phyloP scores from a whole-genome alignment of 2,888 invertebrate genomes.

The Acleris holmiana region DNA sequence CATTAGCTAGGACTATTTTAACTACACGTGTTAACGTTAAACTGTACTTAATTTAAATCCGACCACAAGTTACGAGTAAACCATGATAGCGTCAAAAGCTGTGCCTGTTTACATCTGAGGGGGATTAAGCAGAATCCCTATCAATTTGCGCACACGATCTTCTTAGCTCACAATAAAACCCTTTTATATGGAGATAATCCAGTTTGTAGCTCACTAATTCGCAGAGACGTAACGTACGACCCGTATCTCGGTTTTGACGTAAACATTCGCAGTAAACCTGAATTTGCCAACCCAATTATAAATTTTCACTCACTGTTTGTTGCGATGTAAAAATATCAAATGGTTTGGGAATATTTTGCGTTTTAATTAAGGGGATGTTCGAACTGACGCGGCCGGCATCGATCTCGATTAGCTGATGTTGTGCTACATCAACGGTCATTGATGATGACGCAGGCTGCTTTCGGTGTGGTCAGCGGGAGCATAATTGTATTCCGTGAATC shows the following conservation, averaged over 20 bases:
- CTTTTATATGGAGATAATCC: slow-evolving; percentile 60
- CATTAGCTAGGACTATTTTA: too few species aligned
- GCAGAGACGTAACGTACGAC: slow-evolving; percentile 55
- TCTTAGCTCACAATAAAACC: slow-evolving; percentile 59
- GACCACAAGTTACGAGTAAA: slow-evolving; percentile 12
- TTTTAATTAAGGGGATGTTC: slow-evolving; percentile 14
- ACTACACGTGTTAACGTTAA: too few species aligned
- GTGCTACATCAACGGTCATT: neutral
- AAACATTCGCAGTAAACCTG: slow-evolving; percentile 50
- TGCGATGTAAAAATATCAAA: slow-evolving; percentile 18
- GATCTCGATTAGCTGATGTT: slow-evolving; percentile 5
- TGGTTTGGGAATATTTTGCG: slow-evolving; percentile 18
- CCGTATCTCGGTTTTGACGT: slow-evolving; percentile 61
- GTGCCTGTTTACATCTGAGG: slow-evolving; percentile 36
- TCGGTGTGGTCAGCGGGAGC: neutral
- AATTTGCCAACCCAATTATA: slow-evolving; percentile 53
- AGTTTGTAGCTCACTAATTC: slow-evolving; percentile 60
- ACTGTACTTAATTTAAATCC: slow-evolving; percentile 1
- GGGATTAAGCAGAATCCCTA: slow-evolving; percentile 35
- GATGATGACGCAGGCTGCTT: neutral
- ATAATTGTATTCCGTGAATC: neutral
- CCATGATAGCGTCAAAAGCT: slow-evolving; percentile 35
- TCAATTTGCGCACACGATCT: slow-evolving; percentile 54
- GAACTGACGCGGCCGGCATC: neutral
- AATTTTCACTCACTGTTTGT: slow-evolving; percentile 27